Evolutionary conservation across 92 coral and sea anemone genomes (phyloP), one percentile per base, ranked within the genome.

Genomic region (Epizoanthus scotinus): DNA sequence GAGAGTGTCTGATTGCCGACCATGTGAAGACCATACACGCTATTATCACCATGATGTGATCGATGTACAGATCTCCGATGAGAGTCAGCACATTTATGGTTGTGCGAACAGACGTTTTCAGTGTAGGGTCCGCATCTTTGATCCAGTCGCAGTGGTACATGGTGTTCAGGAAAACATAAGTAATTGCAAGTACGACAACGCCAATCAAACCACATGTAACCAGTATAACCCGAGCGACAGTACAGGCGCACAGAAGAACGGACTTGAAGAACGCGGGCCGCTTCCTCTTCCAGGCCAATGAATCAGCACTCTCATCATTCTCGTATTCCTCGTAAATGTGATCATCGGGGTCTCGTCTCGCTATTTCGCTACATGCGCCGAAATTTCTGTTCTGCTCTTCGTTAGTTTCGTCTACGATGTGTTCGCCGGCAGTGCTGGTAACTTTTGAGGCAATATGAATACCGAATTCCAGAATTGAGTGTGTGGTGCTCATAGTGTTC

Each of bases 121-220:
- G 20, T 68, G n/a, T 4, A 25, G 44, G 12, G 0, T 68, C 28
- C 9, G 55, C 9, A 0, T 68, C 28, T 0, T 68, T 27, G 29
- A 68, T 38, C 73, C 55, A 68, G 29, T 68, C 73, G 14, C 73
- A 68, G 73, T 38, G 47, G 56, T 68, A 68, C 73, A 68, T 68
- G 8, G 73, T 38, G 29, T 68, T 68, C 29, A 68, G 24, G 2
- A 68, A 3, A 7, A 68, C 22, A 7, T 6, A 68, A 15, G 13
- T 68, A 44, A 68, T 17, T 3, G 73, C 73, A 2, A 68, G 28
- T 3, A 13, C 56, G 18, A 38, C 73, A 13, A 68, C 17, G 2
- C 73, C 73, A 42, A 36, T 1, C 2, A 68, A 22, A 42, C 73
- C 15, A 8, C 73, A 26, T 18, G 22, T 19, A 3, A 68, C 8